Conservation (phyloP, 2,888 invertebrate species). For the Neoitamus cyanurus region DNA sequence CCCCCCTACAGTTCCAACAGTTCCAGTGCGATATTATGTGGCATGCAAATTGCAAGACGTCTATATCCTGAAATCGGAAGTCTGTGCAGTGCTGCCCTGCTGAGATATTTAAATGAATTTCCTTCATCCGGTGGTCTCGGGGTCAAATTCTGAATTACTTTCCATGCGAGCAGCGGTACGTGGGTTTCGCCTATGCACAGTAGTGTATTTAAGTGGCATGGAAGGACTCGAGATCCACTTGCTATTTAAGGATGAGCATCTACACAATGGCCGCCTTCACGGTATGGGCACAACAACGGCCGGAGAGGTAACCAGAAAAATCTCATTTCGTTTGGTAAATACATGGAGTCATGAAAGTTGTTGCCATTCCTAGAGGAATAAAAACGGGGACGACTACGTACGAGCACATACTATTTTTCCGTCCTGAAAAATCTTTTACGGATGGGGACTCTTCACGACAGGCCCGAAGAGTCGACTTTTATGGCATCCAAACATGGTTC, state of each 20-base stretch:
- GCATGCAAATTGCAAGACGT: slow-evolving; percentile 11
- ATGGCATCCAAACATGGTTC: slow-evolving; percentile 14
- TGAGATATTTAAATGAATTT: slow-evolving; percentile 7
- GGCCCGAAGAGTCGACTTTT: background rate
- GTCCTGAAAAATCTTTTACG: slow-evolving; percentile 4
- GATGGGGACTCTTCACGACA: slow-evolving; percentile 9
- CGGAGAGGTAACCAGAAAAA: slow-evolving; percentile 35
- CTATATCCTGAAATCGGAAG: background rate
- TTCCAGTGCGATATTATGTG: background rate
- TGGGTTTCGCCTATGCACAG: background rate
- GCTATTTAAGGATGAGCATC: background rate
- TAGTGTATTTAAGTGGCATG: background rate
- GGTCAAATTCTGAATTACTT: slow-evolving; percentile 27
- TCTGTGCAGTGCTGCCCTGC: background rate
- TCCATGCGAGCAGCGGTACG: background rate
- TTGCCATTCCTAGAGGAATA: background rate
- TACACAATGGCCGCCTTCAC: background rate
- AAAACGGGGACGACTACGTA: background rate
- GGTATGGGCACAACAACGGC: background rate
- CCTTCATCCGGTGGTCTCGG: background rate
- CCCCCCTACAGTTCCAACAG: background rate
- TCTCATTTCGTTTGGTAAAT: slow-evolving; percentile 42
- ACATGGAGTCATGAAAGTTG: slow-evolving; percentile 5
- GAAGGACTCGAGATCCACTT: background rate
- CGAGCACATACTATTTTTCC: background rate